Evolutionary conservation across 2,113 vertebrate genomes (phyloP), one percentile per base, ranked within the genome.

Genomic region (Hymenochirus boettgeri): DNA sequence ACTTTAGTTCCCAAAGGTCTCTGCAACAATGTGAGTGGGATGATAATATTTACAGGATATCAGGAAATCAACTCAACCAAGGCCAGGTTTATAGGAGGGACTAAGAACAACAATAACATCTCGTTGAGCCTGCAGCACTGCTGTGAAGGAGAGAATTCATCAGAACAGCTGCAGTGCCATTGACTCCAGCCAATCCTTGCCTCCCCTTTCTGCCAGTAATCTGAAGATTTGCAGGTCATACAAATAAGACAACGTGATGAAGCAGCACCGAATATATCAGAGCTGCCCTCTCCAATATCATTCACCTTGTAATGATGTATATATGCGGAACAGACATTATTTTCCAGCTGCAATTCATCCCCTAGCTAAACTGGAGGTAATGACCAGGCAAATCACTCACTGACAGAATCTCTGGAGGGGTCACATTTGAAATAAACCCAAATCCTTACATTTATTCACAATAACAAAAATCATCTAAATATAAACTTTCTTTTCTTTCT

Each of bases 211-310:
- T 58, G 64, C 13, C 46, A 57, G 55, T 51, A 27, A 66, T 57
- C 18, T 27, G 54, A 66, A 50, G 45, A 55, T 66, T 56, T 58
- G 55, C 46, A 51, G 55, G 64, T 66, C 64, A 51, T 66, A 66
- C 64, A 58, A 66, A 66, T 58, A 58, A 66, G 55, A 55, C 29
- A 21, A 24, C 26, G 31, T 37, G 46, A 39, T 27, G 54, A 66
- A 31, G 29, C 35, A 35, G 26, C 21, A 51, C 19, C 50, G 55
- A 51, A 35, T 50, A 58, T 66, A 27, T 46, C 21, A 54, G 45
- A 18, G 37, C 48, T 18, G 57, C 33, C 57, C 52, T 60, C 47
- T 60, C 37, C 19, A 22, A 21, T 21, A 42, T 47, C 56, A 27
- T 59, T 59, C 64, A 52, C 46, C 60, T 33, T 51, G 27, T 24